Percentiles rank a stretch among this genome's conserved stretches.
phyloP scores from a whole-genome alignment of 1,140 invertebrate genomes.

The Macrostomum lignano region DNA sequence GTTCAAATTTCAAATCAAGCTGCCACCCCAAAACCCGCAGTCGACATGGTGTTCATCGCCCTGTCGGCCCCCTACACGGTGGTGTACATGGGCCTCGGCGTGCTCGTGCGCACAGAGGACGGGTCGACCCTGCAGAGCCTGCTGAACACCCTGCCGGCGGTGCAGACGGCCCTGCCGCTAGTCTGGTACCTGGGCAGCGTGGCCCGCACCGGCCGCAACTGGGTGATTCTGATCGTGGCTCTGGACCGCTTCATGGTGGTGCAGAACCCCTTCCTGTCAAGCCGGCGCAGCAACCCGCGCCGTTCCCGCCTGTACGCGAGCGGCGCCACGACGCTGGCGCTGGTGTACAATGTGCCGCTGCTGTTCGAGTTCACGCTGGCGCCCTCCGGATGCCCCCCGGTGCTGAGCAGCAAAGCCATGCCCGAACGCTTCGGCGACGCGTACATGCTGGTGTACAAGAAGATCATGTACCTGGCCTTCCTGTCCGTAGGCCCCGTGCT shows the following conservation, averaged over 20 bases:
- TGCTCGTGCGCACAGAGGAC: no score
- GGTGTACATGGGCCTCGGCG: no score
- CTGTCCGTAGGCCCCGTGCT: background rate
- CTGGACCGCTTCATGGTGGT: background rate
- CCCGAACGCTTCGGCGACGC: background rate
- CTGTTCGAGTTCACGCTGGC: background rate
- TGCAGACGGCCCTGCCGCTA: no score
- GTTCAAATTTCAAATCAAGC: no score
- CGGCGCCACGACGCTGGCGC: background rate
- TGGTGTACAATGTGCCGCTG: slow-evolving; percentile 1
- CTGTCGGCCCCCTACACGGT: no score
- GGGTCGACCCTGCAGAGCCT: no score
- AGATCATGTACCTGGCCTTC: background rate
- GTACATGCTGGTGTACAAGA: no score
- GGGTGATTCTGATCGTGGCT: background rate
- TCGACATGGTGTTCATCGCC: no score
- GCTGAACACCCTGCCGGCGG: no score
- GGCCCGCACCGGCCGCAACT: background rate
- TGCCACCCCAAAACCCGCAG: no score
- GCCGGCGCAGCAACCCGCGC: background rate
- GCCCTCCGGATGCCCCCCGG: background rate
- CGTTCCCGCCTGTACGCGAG: background rate
- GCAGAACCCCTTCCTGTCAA: background rate
- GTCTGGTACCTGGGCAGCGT: background rate
- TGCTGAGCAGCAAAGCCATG: background rate